These are phyloP conservation scores for Dynastes grantii DNA, from an alignment of 2,888 invertebrate genomes.

Conservation along the genomic window DNA sequence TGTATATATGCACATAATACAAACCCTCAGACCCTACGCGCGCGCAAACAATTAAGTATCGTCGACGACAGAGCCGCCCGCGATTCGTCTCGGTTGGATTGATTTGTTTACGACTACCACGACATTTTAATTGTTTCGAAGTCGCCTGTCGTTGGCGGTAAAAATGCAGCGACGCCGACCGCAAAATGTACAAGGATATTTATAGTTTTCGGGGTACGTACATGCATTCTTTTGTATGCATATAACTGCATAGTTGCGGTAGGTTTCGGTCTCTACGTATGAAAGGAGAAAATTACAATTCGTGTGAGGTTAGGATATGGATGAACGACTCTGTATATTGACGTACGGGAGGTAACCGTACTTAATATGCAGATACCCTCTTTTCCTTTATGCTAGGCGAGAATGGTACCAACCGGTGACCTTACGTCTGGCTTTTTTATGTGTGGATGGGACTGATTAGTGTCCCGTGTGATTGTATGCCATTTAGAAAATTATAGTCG, in stretches of 20 bases:
- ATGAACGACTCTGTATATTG: slow-evolving; percentile 4
- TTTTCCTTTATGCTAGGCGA: background rate
- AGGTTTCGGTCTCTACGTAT: background rate
- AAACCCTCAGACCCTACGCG: background rate
- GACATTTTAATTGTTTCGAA: slow-evolving; percentile 31
- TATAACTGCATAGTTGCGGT: background rate
- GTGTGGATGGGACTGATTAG: background rate
- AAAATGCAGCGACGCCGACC: slow-evolving; percentile 19
- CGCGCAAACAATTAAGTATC: slow-evolving; percentile 36
- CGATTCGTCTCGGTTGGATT: slow-evolving; percentile 37
- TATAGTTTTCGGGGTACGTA: slow-evolving; percentile 33
- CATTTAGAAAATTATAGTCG: slow-evolving; percentile 2
- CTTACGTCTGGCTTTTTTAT: slow-evolving; percentile 3
- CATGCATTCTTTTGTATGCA: background rate
- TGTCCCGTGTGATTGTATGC: background rate
- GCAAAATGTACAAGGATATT: slow-evolving; percentile 7
- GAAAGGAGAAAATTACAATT: background rate
- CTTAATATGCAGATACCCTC: background rate
- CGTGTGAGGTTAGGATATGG: background rate
- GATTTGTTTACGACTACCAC: slow-evolving; percentile 40
- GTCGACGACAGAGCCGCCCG: slow-evolving; percentile 27
- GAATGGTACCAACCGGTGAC: slow-evolving; percentile 2
- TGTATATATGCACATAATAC: too few relatives aligned
- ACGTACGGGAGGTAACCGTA: background rate
- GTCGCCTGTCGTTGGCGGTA: slow-evolving; percentile 4